phyloP scores from a whole-genome alignment of 2,797 vertebrate genomes.

The Sphenopsis melanotis region DNA sequence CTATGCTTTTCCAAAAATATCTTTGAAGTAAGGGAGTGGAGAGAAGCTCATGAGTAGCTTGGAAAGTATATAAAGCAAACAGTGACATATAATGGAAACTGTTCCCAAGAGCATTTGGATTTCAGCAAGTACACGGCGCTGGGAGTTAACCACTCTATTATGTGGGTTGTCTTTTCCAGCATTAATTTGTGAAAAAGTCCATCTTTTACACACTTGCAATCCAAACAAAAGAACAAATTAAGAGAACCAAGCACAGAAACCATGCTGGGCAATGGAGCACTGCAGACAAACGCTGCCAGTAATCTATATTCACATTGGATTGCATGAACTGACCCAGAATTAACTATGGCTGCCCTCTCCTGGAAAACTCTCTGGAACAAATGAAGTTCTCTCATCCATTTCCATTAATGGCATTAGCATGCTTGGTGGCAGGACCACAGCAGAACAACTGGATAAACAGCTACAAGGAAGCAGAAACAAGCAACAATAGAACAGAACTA shows the following conservation, averaged over 20 bases:
- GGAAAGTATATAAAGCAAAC: not conserved
- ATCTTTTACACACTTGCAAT: not conserved
- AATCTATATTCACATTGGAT: constrained; percentile 22
- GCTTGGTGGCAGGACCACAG: not conserved
- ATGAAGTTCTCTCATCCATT: constrained; percentile 6
- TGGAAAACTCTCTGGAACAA: constrained; percentile 38
- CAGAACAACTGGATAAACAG: not conserved
- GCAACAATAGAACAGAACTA: accelerated
- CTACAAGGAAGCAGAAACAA: not conserved
- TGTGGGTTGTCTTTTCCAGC: not conserved
- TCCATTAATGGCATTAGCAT: constrained; percentile 14
- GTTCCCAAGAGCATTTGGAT: not conserved
- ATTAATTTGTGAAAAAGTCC: constrained; percentile 35
- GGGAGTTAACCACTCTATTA: constrained; percentile 1
- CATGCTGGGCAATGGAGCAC: not conserved
- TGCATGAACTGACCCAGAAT: constrained; percentile 33
- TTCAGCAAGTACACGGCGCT: not conserved
- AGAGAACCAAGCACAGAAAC: constrained; percentile 22
- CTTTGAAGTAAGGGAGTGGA: not conserved
- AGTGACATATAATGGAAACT: not conserved
- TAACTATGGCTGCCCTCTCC: constrained; percentile 55
- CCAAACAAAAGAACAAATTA: constrained; percentile 42
- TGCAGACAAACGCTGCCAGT: not conserved
- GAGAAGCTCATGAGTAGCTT: not conserved
- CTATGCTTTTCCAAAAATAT: not conserved